Evolutionary conservation across 92 coral and sea anemone genomes (phyloP).

Genomic region (Parazoanthus swiftii): DNA sequence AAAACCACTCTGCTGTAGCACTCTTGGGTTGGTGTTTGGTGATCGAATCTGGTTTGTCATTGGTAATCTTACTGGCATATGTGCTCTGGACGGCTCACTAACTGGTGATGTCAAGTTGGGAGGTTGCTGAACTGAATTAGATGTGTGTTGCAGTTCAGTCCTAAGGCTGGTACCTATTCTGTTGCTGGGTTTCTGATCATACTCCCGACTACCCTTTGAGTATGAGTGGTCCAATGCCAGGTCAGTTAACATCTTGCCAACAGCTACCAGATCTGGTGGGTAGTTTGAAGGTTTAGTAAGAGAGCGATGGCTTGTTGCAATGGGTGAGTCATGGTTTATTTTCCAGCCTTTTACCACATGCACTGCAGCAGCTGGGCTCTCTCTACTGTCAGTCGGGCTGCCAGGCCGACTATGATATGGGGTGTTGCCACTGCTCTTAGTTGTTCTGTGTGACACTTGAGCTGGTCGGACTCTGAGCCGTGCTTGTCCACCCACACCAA

Average conservation of each 20-base stretch:
- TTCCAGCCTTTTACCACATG: background rate
- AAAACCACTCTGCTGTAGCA: background rate
- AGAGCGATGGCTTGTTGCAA: background rate
- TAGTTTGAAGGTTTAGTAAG: background rate
- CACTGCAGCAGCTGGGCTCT: background rate
- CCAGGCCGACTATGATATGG: background rate
- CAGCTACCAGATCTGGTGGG: slow-evolving; percentile 11
- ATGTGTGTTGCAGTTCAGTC: background rate
- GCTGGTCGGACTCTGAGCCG: slow-evolving; percentile 27
- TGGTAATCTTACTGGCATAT: background rate
- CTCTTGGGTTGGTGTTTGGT: background rate
- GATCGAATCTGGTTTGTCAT: background rate
- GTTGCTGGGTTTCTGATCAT: background rate
- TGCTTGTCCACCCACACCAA: slow-evolving; percentile 45
- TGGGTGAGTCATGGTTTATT: background rate
- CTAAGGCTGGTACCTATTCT: background rate
- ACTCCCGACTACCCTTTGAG: background rate
- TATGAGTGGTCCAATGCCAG: background rate
- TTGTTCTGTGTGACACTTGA: background rate
- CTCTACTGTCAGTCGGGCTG: background rate
- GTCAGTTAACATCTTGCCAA: background rate
- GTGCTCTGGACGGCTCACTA: background rate
- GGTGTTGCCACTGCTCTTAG: background rate
- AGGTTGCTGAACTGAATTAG: background rate
- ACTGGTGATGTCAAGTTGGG: background rate